phyloP scores from a whole-genome alignment of 2,113 vertebrate species.

The Sialia sialis region DNA sequence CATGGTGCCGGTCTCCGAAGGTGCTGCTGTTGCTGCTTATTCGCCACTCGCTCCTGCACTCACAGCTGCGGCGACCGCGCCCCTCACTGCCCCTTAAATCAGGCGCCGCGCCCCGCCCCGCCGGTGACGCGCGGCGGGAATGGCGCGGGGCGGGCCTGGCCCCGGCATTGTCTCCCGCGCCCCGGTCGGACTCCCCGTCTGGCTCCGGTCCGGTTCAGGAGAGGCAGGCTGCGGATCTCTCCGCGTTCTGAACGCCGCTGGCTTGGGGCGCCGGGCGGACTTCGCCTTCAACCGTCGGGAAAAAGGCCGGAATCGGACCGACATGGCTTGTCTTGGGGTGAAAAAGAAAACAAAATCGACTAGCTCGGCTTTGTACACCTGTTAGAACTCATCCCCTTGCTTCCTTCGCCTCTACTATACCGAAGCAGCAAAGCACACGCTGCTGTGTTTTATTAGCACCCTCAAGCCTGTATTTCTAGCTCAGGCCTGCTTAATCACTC shows the following conservation, averaged over 20 bases:
- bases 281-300: not conserved
- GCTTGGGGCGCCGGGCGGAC: fast-evolving
- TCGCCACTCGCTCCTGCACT: not conserved
- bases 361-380: not conserved
- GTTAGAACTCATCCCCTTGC: fast-evolving
- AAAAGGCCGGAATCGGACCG: not conserved
- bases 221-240: fast-evolving
- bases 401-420: fast-evolving
- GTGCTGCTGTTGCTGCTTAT: fast-evolving
- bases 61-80: not conserved
- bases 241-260: fast-evolving
- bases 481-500: not conserved
- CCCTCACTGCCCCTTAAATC: not conserved
- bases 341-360: not conserved
- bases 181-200: fast-evolving
- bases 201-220: fast-evolving
- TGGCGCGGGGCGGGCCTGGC: not conserved
- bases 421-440: fast-evolving
- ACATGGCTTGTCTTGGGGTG: too few relatives aligned
- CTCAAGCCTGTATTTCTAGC: not conserved
- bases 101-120: not conserved
- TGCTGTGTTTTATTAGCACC: not conserved
- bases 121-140: not conserved
- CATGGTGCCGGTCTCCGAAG: slow-evolving; percentile 71
- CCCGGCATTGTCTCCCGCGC: not conserved